phyloP scores from a whole-genome alignment of 2,113 vertebrate genomes.

The Mesembrinibis cayennensis region DNA sequence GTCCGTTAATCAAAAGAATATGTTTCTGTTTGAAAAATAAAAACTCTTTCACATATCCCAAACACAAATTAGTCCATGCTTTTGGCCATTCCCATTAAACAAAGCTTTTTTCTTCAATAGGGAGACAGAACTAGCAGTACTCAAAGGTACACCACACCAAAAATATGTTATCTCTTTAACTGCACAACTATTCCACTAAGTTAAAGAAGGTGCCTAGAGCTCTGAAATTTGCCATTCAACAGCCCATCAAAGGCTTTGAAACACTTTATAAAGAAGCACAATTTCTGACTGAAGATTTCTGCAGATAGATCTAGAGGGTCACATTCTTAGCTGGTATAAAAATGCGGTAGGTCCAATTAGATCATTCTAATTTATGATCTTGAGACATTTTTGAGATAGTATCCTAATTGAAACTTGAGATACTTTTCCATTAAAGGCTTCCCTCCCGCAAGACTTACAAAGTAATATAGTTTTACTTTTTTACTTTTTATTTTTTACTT shows the following conservation, averaged over 20 bases:
- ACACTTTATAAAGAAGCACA: background rate
- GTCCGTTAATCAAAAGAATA: slow-evolving; percentile 4
- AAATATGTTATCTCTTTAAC: background rate
- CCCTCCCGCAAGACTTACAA: background rate
- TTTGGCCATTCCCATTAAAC: background rate
- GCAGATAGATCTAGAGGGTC: background rate
- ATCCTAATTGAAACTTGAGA: background rate
- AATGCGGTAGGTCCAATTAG: background rate
- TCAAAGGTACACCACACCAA: background rate
- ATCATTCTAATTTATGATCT: slow-evolving; percentile 3
- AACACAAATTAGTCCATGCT: background rate
- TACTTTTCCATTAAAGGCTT: background rate
- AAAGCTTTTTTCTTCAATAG: background rate
- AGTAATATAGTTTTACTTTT: background rate
- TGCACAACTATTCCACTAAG: background rate
- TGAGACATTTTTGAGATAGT: background rate
- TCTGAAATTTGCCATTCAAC: background rate
- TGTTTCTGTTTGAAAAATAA: slow-evolving; percentile 28
- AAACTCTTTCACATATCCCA: background rate
- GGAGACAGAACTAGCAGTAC: background rate
- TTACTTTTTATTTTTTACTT: background rate
- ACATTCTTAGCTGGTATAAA: slow-evolving; percentile 9
- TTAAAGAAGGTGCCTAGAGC: background rate
- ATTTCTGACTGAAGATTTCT: slow-evolving; percentile 26
- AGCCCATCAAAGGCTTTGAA: background rate